A percentile compares a stretch with the other conserved stretches of the same genome.
phyloP scores from a whole-genome alignment of 1,140 invertebrate genomes.

The Drosophila ohnishii region DNA sequence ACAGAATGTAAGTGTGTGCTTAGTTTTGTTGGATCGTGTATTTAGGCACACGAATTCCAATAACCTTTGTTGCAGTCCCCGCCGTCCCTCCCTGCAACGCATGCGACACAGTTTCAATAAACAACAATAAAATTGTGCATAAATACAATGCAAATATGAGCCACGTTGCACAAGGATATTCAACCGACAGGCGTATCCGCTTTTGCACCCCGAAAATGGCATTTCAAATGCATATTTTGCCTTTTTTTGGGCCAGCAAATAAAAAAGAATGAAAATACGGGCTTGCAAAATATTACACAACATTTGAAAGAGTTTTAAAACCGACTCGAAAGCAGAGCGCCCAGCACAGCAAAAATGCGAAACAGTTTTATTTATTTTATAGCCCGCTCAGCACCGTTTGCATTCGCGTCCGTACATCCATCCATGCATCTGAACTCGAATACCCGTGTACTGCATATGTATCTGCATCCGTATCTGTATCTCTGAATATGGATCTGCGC shows the following conservation, averaged over 20 bases:
- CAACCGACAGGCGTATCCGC: constrained; percentile 31
- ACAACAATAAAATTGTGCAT: constrained; percentile 68
- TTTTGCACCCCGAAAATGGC: constrained; percentile 18
- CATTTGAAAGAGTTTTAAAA: constrained; percentile 60
- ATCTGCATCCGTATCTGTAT: constrained; percentile 15
- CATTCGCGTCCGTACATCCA: constrained; percentile 9
- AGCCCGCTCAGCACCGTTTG: constrained; percentile 22
- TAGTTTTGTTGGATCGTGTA: constrained; percentile 50
- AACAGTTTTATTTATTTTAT: constrained; percentile 60
- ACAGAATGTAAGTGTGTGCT: constrained; percentile 33
- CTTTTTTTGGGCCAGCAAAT: not conserved
- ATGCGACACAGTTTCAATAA: constrained; percentile 49
- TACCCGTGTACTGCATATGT: constrained; percentile 17
- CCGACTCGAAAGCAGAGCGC: constrained; percentile 46
- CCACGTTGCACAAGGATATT: constrained; percentile 41
- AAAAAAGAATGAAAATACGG: constrained; percentile 45
- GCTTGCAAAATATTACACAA: constrained; percentile 65
- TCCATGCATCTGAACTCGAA: constrained; percentile 7
- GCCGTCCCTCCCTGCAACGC: not conserved
- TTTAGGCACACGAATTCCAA: constrained; percentile 40
- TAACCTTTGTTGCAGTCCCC: constrained; percentile 29
- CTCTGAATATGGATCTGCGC: constrained; percentile 36
- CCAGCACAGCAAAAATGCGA: constrained; percentile 44
- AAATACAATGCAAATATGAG: constrained; percentile 68
- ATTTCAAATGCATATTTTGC: constrained; percentile 41